Evolutionary conservation across 2,113 vertebrate species (phyloP).

Genomic region (Peromyscus leucopus): DNA sequence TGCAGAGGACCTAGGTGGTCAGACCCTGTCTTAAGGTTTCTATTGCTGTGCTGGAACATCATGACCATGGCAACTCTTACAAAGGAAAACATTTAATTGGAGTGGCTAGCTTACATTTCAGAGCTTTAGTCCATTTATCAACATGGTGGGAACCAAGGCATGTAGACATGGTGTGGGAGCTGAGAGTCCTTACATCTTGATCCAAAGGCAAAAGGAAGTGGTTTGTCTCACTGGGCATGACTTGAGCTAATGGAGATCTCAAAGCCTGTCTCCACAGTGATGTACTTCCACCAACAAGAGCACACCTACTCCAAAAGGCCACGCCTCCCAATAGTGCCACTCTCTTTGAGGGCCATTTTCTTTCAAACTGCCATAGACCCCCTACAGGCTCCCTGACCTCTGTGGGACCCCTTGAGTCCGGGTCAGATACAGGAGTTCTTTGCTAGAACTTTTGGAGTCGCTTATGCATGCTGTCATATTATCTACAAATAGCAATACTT

Average conservation of each 20-base stretch:
- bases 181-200: background rate
- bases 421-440: background rate
- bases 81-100: background rate
- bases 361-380: background rate
- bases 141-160: background rate
- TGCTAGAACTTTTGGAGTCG: background rate
- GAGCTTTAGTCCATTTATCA: background rate
- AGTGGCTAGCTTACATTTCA: background rate
- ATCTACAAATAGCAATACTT: background rate
- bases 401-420: background rate
- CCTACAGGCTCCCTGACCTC: background rate
- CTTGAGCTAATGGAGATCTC: background rate
- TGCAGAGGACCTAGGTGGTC: background rate
- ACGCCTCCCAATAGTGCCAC: background rate
- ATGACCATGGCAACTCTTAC: background rate
- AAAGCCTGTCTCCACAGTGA: background rate
- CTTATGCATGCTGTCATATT: background rate
- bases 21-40: background rate
- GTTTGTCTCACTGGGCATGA: background rate
- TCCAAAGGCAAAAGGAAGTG: background rate
- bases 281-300: background rate
- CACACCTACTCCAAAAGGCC: background rate
- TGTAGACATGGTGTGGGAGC: background rate
- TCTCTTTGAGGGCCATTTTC: background rate
- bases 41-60: background rate